phyloP scores from a whole-genome alignment of 2,888 invertebrate genomes.

The Listrodromus nycthemerus region DNA sequence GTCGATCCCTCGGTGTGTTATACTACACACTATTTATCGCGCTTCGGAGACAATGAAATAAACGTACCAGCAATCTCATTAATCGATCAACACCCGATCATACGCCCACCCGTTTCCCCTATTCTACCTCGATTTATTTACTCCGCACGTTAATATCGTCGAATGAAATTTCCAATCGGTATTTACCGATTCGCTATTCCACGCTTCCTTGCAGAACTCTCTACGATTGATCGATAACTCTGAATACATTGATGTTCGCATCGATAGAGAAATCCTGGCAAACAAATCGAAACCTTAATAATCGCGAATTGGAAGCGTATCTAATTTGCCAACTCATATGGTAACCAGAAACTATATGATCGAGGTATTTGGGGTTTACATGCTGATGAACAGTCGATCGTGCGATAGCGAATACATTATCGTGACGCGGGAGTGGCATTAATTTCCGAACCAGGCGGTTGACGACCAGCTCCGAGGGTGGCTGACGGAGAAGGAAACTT shows the following conservation, averaged over 20 bases:
- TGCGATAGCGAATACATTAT: background rate
- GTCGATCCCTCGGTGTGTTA: slow-evolving; percentile 18
- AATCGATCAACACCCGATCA: slow-evolving; percentile 56
- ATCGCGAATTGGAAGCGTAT: background rate
- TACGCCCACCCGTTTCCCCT: background rate
- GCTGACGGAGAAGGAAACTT: slow-evolving; percentile 51
- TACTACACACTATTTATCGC: slow-evolving; percentile 32
- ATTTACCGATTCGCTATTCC: slow-evolving; percentile 31
- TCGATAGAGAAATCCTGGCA: slow-evolving; percentile 10
- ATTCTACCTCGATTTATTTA: slow-evolving; percentile 50
- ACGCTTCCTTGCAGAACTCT: background rate
- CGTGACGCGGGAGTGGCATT: background rate
- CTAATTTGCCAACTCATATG: slow-evolving; percentile 1
- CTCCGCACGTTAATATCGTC: slow-evolving; percentile 56
- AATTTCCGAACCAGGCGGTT: background rate
- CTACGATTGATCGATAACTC: slow-evolving; percentile 38
- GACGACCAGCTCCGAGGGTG: background rate
- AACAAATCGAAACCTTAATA: slow-evolving; percentile 1
- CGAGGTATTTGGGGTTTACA: background rate
- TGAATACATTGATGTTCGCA: slow-evolving; percentile 28
- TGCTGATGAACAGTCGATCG: background rate
- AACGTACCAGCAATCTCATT: slow-evolving; percentile 51
- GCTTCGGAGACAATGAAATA: slow-evolving; percentile 53
- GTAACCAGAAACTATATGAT: background rate
- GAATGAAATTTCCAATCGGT: slow-evolving; percentile 48